Evolutionary conservation across 2,113 vertebrate species (phyloP).

Genomic region (Ia io): DNA sequence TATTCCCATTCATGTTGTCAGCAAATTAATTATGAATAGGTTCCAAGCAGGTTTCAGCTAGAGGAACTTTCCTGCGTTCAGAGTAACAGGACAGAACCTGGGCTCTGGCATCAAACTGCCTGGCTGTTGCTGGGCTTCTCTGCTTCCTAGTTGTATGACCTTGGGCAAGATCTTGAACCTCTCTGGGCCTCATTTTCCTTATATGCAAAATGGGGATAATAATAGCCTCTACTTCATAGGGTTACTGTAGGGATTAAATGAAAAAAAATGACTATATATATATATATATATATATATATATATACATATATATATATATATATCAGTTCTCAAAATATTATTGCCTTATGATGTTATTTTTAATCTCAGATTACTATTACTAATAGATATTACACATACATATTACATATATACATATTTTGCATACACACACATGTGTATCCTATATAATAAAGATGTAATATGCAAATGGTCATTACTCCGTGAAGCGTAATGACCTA

Average conservation of each 20-base stretch:
- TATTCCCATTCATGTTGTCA: not conserved
- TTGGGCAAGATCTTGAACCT: not conserved
- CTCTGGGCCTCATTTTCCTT: not conserved
- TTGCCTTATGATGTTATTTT: not conserved
- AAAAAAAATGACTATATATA: not conserved
- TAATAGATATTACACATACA: not conserved
- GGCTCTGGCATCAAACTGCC: not conserved
- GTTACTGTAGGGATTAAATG: not conserved
- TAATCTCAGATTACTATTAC: not conserved
- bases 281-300: not conserved
- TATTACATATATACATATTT: not conserved
- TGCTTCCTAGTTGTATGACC: not conserved
- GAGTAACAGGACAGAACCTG: not conserved
- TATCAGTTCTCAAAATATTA: not conserved
- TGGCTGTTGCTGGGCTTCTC: not conserved
- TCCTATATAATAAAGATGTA: no score
- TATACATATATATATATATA: not conserved
- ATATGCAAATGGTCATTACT: no score
- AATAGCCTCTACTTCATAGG: not conserved
- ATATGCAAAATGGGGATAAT: not conserved
- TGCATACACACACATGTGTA: not conserved
- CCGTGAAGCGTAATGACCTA: no score
- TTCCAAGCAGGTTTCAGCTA: not conserved
- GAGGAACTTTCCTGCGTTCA: not conserved
- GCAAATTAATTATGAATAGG: not conserved